Evolutionary conservation across 2,113 vertebrate genomes (phyloP).

Genomic region (Pachyramphus minor): DNA sequence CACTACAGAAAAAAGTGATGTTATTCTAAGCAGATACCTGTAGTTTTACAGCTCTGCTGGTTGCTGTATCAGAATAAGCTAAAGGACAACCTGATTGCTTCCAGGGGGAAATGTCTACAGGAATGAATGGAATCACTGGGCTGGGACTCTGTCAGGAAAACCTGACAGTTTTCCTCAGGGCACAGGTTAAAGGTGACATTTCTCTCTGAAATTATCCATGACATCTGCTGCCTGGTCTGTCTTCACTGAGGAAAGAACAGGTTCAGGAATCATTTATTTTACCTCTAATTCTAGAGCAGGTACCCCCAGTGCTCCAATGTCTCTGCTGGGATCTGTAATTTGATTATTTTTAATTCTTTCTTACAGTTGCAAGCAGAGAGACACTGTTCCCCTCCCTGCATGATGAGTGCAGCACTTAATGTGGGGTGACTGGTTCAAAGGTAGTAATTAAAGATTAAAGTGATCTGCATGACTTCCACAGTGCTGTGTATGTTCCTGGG

Average conservation of each 20-base stretch:
- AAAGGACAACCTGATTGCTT: not conserved
- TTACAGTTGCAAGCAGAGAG: not conserved
- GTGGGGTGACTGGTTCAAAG: not conserved
- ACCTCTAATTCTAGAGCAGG: not conserved
- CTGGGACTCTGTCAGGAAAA: not conserved
- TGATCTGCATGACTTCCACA: not conserved
- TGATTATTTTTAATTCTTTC: not conserved
- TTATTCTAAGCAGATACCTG: not conserved
- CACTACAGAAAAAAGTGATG: not conserved
- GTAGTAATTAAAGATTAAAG: not conserved
- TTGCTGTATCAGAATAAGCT: not conserved
- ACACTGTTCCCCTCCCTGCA: not conserved
- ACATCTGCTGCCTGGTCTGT: not conserved
- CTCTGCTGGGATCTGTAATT: not conserved
- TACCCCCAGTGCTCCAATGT: not conserved
- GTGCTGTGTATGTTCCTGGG: not conserved
- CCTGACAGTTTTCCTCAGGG: not conserved
- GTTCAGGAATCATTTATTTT: not conserved
- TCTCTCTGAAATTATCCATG: not conserved
- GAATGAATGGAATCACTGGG: not conserved
- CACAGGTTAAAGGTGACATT: not conserved
- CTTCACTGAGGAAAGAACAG: not conserved
- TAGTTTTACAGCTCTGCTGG: not conserved
- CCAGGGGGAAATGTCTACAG: not conserved
- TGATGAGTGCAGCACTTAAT: not conserved